phyloP scores from a whole-genome alignment of 2,797 vertebrate genomes.

The Aldrovandia affinis region DNA sequence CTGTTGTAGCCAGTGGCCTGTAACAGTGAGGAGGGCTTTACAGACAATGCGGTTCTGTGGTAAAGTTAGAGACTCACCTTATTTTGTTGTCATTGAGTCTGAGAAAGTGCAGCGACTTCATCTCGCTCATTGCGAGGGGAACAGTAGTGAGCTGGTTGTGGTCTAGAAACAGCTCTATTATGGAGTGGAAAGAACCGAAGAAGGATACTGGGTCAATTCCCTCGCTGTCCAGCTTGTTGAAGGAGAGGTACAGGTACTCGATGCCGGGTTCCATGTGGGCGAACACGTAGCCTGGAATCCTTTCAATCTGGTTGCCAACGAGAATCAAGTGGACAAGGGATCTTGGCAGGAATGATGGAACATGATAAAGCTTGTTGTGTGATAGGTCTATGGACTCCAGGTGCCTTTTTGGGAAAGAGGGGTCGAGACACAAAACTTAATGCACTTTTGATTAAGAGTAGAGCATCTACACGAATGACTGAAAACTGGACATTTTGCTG shows the following conservation, averaged over 20 bases:
- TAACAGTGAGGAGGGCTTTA: not conserved
- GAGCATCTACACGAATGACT: not conserved
- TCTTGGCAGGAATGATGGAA: slow-evolving; percentile 91
- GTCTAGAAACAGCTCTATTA: slow-evolving; percentile 92
- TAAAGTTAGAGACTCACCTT: slow-evolving; percentile 29
- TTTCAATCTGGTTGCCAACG: slow-evolving; percentile 91
- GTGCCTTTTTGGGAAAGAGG: slow-evolving; percentile 74
- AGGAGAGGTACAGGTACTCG: slow-evolving; percentile 94
- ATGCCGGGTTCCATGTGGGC: slow-evolving; percentile 93
- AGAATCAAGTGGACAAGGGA: slow-evolving; percentile 89
- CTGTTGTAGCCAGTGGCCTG: not conserved
- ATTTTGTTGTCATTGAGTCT: slow-evolving; percentile 88
- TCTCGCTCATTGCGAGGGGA: slow-evolving; percentile 86
- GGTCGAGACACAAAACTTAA: slow-evolving; percentile 1
- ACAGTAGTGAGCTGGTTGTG: slow-evolving; percentile 86
- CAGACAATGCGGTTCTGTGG: not conserved
- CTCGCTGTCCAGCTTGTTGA: slow-evolving; percentile 86
- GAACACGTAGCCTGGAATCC: slow-evolving; percentile 93
- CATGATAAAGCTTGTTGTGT: slow-evolving; percentile 89
- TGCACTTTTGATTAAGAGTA: slow-evolving; percentile 19
- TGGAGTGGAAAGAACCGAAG: slow-evolving; percentile 83
- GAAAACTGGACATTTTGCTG: not conserved
- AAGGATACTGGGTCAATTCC: slow-evolving; percentile 89
- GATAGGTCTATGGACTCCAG: slow-evolving; percentile 95
- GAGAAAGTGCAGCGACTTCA: slow-evolving; percentile 88